These are phyloP conservation scores for Myrmecobius fasciatus DNA, from an alignment of 2,113 vertebrate genomes.

Conservation along the genomic window DNA sequence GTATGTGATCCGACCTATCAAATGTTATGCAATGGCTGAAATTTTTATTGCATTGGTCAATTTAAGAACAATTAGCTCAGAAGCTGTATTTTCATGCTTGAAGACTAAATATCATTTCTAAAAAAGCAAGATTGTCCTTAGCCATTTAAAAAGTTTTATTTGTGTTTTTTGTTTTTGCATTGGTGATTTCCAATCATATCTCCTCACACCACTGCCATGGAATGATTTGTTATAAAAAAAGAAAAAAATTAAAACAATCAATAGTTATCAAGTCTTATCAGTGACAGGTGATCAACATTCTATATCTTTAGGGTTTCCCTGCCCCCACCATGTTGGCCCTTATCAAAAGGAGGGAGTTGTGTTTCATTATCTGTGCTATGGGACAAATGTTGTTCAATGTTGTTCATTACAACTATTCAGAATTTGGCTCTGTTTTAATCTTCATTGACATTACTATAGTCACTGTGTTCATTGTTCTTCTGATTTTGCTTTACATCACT, in stretches of 20 bases:
- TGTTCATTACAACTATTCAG: background rate
- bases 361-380: background rate
- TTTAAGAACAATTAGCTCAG: conserved; percentile 55
- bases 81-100: conserved; percentile 8
- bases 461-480: background rate
- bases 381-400: background rate
- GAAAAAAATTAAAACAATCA: background rate
- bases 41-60: conserved; percentile 55
- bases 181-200: background rate
- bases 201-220: background rate
- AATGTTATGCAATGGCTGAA: conserved; percentile 71
- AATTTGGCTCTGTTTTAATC: background rate
- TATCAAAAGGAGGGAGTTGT: background rate
- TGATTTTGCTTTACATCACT: background rate
- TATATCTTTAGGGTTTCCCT: background rate
- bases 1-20: conserved; percentile 60
- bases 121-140: background rate
- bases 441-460: background rate
- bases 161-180: background rate
- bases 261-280: background rate
- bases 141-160: background rate
- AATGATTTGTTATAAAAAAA: background rate
- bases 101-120: background rate
- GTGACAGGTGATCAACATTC: background rate
- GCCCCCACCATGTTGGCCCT: background rate